A percentile compares a stretch with the other conserved stretches of the same genome.
These are phyloP conservation scores for Berghia stephanieae DNA, from an alignment of 1,140 invertebrate species.

Conservation along the genomic window DNA sequence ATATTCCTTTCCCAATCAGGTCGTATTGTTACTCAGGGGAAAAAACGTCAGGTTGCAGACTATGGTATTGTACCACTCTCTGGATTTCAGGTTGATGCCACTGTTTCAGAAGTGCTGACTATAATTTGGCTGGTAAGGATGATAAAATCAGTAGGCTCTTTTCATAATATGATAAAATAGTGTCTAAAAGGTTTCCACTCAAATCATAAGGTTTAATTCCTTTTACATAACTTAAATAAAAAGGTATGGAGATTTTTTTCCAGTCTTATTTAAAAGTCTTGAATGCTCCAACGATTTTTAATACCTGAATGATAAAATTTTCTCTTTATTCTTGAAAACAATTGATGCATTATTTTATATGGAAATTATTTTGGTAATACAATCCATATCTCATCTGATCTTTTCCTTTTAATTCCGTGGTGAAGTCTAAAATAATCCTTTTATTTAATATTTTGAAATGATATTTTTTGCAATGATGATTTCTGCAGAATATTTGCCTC, in stretches of 20 bases:
- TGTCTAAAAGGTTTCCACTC: no score
- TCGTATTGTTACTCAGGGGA: not conserved
- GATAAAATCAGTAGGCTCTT: no score
- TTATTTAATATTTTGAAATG: slow-evolving; percentile 4
- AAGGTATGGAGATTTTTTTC: no score
- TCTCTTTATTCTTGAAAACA: no score
- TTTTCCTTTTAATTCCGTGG: no score
- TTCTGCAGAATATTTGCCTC: slow-evolving; percentile 70
- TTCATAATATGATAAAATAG: no score
- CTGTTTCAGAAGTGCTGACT: slow-evolving; percentile 62
- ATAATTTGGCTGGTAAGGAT: slow-evolving; percentile 63
- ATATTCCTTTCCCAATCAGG: no score
- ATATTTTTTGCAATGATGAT: not conserved
- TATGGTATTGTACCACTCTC: slow-evolving; percentile 61
- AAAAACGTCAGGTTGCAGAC: slow-evolving; percentile 48
- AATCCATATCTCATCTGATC: no score
- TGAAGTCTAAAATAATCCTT: not conserved
- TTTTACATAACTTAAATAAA: no score
- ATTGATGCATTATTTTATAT: no score
- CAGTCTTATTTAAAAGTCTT: not conserved
- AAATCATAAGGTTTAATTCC: no score
- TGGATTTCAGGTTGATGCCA: slow-evolving; percentile 55
- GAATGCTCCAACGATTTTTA: not conserved
- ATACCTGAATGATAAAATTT: slow-evolving; percentile 25
- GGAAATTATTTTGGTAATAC: no score